These are phyloP conservation scores for Drosophila lacertosa DNA, from an alignment of 1,140 invertebrate genomes.

Conservation along the genomic window DNA sequence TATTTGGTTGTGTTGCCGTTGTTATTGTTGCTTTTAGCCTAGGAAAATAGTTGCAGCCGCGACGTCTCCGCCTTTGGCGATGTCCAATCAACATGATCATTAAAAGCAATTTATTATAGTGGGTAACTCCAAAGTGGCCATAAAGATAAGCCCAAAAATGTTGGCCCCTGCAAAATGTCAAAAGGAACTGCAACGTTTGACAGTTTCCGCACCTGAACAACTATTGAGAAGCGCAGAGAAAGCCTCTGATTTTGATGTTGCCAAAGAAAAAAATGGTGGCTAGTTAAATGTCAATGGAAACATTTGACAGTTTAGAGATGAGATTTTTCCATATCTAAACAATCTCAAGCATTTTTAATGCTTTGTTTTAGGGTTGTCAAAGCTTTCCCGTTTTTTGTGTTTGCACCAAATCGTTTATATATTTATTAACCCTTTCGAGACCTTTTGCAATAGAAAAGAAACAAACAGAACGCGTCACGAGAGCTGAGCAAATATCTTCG, in stretches of 20 bases:
- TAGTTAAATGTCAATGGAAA: too few species aligned
- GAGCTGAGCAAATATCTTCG: conserved; percentile 6
- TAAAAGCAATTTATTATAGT: conserved; percentile 22
- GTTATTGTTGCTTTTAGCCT: neutral
- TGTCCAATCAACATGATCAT: conserved; percentile 12
- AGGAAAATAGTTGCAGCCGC: conserved; percentile 19
- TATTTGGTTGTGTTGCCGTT: neutral
- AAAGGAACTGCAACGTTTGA: conserved; percentile 8
- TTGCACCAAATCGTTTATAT: neutral
- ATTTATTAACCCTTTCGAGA: neutral
- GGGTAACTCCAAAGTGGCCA: conserved; percentile 18
- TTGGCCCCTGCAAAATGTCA: conserved; percentile 9
- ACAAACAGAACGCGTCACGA: conserved; percentile 3
- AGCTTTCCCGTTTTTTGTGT: too few species aligned
- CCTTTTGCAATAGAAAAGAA: conserved; percentile 8
- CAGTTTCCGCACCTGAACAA: neutral
- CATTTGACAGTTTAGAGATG: too few species aligned
- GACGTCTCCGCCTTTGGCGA: conserved; percentile 14
- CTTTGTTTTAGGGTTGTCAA: too few species aligned
- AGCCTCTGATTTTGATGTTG: too few species aligned
- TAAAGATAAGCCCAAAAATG: conserved; percentile 42
- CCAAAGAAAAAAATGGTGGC: too few species aligned
- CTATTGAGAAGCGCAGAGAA: neutral
- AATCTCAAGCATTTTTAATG: too few species aligned
- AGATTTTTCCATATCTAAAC: too few species aligned